Evolutionary conservation across 1,140 invertebrate species (phyloP), one percentile per base, ranked within the genome.

Genomic region (Leptestheria dahalacensis): DNA sequence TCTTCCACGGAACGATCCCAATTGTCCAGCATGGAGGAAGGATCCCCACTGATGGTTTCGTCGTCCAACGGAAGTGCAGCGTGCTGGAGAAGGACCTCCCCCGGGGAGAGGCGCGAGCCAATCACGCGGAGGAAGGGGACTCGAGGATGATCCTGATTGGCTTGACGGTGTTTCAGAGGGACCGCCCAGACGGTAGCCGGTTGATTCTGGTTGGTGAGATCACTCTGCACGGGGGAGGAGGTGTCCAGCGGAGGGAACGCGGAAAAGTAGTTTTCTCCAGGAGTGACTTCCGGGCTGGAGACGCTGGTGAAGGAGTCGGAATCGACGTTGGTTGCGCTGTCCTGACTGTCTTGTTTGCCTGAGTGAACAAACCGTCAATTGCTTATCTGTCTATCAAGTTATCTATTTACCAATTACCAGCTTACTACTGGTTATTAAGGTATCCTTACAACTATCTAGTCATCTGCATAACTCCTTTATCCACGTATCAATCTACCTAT

Each of bases 231-330:
- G 6, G 33, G 33, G 6, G 33, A 41, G 15, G 33, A 21, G 3
- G 15, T 54, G 26, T 55, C 53, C 20, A 55, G 53, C n/a, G 53
- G 53, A 33, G 53, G 53, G 53, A 55, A 55, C 26, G 53, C 53
- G 25, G 26, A 33, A 28, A 26, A 33, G 53, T 55, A 55, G 53
- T 55, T 26, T 55, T 55, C 53, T 18, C n/a, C n/a, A 23, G 53
- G 26, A 55, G 28, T 28, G 26, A 24, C 53, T 28, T 54, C 25
- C 11, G 53, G 53, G n/a, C 25, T 29, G 20, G 53, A 55, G 26
- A 55, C 53, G 53, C 53, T 55, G 53, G 53, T 55, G 33, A 55
- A 55, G 15, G 53, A 55, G 26, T 55, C 53, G 20, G 53, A 55
- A 33, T 55, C 53, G 23, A 33, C 21, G 11, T 24, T 29, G 26